phyloP scores from a whole-genome alignment of 2,797 vertebrate genomes.

The Echiichthys vipera region DNA sequence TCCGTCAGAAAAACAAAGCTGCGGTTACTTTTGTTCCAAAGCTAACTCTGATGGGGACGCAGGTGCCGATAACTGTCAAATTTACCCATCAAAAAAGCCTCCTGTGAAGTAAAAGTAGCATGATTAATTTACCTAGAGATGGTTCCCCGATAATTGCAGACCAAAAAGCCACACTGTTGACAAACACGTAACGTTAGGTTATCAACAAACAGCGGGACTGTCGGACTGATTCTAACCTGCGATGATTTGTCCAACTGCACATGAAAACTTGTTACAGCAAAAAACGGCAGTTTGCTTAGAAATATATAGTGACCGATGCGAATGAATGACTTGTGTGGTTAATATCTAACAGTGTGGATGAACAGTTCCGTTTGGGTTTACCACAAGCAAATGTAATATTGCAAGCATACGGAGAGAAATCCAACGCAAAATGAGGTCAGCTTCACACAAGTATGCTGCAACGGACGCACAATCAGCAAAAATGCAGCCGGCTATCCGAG shows the following conservation, averaged over 20 bases:
- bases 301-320: not conserved
- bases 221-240: not conserved
- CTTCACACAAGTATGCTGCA: slow-evolving; percentile 72
- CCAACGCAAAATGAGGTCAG: slow-evolving; percentile 77
- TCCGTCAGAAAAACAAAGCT: accelerated
- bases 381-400: no score
- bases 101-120: not conserved
- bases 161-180: slow-evolving; percentile 61
- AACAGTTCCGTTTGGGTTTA: not conserved
- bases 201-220: not conserved
- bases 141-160: slow-evolving; percentile 44
- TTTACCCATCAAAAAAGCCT: not conserved
- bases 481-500: slow-evolving; percentile 69
- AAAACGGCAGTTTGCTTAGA: slow-evolving; percentile 10
- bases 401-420: not conserved
- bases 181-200: slow-evolving; percentile 49
- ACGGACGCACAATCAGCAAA: slow-evolving; percentile 78
- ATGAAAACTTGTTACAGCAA: slow-evolving; percentile 8
- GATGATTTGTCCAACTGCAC: slow-evolving; percentile 22
- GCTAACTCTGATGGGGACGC: not conserved
- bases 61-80: slow-evolving; percentile 20
- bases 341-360: not conserved
- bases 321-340: slow-evolving; percentile 59
- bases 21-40: not conserved
- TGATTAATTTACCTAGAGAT: slow-evolving; percentile 45